Evolutionary conservation across 2,797 vertebrate species (phyloP).

Genomic region (Chiroxiphia lanceolata): DNA sequence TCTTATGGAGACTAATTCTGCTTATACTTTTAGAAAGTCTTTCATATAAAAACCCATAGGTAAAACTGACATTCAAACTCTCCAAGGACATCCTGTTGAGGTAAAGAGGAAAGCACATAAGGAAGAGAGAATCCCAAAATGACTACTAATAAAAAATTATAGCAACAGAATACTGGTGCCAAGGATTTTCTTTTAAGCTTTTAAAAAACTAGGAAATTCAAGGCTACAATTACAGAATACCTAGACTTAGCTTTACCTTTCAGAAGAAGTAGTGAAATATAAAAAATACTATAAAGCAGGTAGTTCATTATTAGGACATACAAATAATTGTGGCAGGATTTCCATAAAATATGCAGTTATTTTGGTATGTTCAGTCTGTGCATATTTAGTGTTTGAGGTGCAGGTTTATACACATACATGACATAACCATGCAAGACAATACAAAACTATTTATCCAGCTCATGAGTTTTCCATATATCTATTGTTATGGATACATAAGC

Average conservation of each 20-base stretch:
- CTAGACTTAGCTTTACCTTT: background rate
- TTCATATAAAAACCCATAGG: background rate
- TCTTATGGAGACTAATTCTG: background rate
- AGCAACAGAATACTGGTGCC: background rate
- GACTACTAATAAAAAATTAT: background rate
- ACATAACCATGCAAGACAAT: background rate
- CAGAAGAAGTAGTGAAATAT: background rate
- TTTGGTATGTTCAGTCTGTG: rapidly evolving
- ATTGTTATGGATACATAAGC: background rate
- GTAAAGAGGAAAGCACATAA: conserved; percentile 14
- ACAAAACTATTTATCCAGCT: background rate
- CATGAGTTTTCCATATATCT: background rate
- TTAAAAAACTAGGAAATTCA: conserved; percentile 6
- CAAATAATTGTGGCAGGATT: background rate
- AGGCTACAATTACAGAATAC: background rate
- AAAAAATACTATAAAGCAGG: background rate
- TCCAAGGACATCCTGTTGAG: background rate
- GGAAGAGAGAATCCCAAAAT: background rate
- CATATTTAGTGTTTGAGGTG: background rate
- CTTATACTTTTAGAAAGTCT: background rate
- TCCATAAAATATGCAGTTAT: background rate
- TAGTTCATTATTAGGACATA: background rate
- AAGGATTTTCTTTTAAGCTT: background rate
- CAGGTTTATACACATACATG: background rate
- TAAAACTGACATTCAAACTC: conserved; percentile 11